Conservation (phyloP, 2,888 invertebrate species). For the Napeogenes inachia region DNA sequence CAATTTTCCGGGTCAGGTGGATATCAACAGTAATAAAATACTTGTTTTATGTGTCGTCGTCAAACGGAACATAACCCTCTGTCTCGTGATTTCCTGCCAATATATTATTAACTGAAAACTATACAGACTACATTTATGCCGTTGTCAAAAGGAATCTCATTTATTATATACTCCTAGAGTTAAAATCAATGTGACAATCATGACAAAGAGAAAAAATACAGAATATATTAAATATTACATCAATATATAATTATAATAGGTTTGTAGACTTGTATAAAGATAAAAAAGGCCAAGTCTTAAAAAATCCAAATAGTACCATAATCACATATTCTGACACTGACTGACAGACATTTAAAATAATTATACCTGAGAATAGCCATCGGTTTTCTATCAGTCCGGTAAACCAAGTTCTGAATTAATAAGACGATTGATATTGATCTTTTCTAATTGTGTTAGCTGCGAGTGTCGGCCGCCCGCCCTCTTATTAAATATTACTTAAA, state of each 20-base stretch:
- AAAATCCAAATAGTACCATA: too few relatives aligned
- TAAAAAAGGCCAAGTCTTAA: too few relatives aligned
- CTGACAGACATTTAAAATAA: conserved; percentile 18
- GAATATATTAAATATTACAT: background rate
- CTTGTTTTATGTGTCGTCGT: conserved; percentile 61
- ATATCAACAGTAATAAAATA: conserved; percentile 53
- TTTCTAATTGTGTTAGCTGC: conserved; percentile 64
- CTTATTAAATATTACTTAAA: conserved; percentile 70
- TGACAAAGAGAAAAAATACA: background rate
- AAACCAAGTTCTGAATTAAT: conserved; percentile 46
- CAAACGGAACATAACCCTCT: conserved; percentile 50
- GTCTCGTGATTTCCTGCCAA: conserved; percentile 41
- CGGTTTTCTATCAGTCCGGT: conserved; percentile 3
- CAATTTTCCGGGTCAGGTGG: conserved; percentile 42
- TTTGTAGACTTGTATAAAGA: too few relatives aligned
- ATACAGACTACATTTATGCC: background rate
- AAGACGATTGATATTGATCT: conserved; percentile 61
- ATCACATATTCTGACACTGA: background rate
- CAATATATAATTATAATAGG: background rate
- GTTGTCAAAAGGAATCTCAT: too few relatives aligned
- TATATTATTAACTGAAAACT: conserved; percentile 25
- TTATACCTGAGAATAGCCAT: conserved; percentile 15
- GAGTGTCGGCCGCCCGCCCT: conserved; percentile 49
- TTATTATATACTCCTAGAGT: background rate
- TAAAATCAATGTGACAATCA: background rate